Conservation (phyloP, 2,888 invertebrate genomes). For the Frankliniella intonsa region DNA sequence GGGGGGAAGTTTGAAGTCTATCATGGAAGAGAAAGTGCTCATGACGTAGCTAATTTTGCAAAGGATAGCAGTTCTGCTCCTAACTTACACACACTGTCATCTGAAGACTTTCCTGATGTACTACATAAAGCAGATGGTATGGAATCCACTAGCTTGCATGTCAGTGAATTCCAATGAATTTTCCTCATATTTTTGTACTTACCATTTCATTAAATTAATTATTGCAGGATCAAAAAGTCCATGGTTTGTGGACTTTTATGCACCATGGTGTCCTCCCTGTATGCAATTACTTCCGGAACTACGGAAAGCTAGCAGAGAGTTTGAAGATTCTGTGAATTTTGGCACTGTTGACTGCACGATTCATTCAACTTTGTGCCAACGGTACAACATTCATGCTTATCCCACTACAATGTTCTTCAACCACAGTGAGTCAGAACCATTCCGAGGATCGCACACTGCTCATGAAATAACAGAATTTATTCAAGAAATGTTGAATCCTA, state of each 20-base stretch:
- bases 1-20: constrained; percentile 71
- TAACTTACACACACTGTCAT: constrained; percentile 59
- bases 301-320: constrained; percentile 56
- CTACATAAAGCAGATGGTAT: constrained; percentile 39
- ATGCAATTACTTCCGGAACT: constrained; percentile 63
- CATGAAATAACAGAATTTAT: constrained; percentile 61
- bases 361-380: constrained; percentile 55
- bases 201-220: constrained; percentile 22
- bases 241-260: constrained; percentile 72
- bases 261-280: constrained; percentile 76
- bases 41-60: constrained; percentile 60
- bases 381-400: constrained; percentile 60
- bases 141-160: background rate
- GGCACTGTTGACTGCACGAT: constrained; percentile 66
- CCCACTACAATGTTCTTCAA: constrained; percentile 67
- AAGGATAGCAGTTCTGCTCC: constrained; percentile 55
- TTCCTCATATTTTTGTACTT: constrained; percentile 28
- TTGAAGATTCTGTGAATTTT: constrained; percentile 52
- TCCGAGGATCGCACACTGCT: constrained; percentile 57
- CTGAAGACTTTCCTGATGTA: constrained; percentile 56
- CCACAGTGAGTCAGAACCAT: constrained; percentile 52
- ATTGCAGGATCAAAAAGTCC: constrained; percentile 42
- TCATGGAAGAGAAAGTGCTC: constrained; percentile 58
- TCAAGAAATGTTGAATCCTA: constrained; percentile 53
- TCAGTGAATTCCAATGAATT: background rate